Percentiles rank a stretch among this genome's conserved stretches.
phyloP scores from a whole-genome alignment of 2,113 vertebrate species.

The rabbit (Oryctolagus cuniculus) region DNA sequence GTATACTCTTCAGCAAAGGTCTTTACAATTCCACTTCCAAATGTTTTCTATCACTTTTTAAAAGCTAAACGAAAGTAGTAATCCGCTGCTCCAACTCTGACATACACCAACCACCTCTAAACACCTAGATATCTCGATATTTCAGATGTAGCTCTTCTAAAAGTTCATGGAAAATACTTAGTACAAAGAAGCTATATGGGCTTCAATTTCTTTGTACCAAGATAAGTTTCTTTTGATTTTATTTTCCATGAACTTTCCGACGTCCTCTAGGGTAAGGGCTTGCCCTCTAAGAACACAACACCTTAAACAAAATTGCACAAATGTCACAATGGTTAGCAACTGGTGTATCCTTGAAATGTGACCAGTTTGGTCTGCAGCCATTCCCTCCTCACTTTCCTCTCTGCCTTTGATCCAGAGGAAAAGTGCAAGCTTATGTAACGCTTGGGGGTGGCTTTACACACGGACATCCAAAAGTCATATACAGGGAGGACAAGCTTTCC shows the following conservation, averaged over 20 bases:
- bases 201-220: no score
- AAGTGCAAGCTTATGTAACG: conserved; percentile 10
- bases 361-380: neutral
- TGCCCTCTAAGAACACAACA: neutral
- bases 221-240: no score
- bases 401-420: conserved; percentile 41
- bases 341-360: conserved; percentile 48
- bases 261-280: neutral
- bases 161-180: no score
- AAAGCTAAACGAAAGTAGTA: no score
- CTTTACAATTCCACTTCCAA: no score
- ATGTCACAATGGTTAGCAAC: no score
- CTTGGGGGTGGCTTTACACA: conserved; percentile 34
- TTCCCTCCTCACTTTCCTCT: conserved; percentile 14
- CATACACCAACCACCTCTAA: conserved; percentile 2
- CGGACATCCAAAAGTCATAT: conserved; percentile 1
- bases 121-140: neutral
- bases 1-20: no score
- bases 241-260: no score
- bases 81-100: neutral
- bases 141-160: neutral
- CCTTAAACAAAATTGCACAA: no score
- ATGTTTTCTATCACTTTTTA: no score
- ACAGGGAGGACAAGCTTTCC: conserved; percentile 1
- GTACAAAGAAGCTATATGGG: no score